Evolutionary conservation across 2,888 invertebrate species (phyloP), one percentile per base, ranked within the genome.

Genomic region (Nycteola revayana): DNA sequence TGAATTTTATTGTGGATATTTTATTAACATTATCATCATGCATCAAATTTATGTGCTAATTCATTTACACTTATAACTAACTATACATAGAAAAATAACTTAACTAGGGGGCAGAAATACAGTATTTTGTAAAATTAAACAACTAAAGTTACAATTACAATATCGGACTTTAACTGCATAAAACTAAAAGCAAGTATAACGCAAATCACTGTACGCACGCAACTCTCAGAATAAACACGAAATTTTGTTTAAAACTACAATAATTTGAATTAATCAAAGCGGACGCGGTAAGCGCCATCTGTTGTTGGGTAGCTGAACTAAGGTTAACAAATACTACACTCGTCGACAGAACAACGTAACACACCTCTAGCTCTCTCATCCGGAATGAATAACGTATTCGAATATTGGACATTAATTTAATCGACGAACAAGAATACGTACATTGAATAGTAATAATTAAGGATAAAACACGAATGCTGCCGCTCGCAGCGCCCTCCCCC

Each of bases 21-120:
- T 87, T 86, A 87, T 86, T 87, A 88, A 88, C 86, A 85, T 87
- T 86, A 87, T 84, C 83, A 87, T 88, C 87, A 88, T 88, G 87
- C 87, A 87, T 88, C 86, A 81, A 86, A 83, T 85, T 78, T 87
- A 88, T 77, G 86, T 86, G 81, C 86, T 87, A 85, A 81, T 70
- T 84, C 84, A 87, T 87, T 82, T 88, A 88, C 86, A 88, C 86
- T 85, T 88, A 88, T 74, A 81, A 86, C 87, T 88, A 88, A 73
- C 87, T 88, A 87, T 88, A 88, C 88, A 88, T 87, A 87, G 82
- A 86, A 86, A 86, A 86, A 86, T 85, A 87, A 87, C 87, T 86
- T 85, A 87, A 84, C 82, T 81, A 82, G 72, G 79, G 76, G 81
- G 86, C 80, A 85, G 78, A 86, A 88, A 84, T 86, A 87, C 86